Base-by-base conservation (phyloP, 1,140 invertebrate species). In the Drosophila bifasciata region DNA sequence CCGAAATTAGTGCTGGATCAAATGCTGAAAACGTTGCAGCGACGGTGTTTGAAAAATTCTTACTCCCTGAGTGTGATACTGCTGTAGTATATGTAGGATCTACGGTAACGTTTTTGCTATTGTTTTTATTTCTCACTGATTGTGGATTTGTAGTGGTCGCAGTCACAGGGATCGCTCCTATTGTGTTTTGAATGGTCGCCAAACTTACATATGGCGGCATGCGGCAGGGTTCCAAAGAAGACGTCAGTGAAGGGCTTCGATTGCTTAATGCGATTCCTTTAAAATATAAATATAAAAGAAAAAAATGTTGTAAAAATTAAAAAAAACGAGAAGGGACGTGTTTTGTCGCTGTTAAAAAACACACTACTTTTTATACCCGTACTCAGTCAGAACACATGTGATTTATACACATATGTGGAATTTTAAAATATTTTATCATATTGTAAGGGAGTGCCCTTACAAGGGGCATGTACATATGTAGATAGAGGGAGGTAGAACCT, bases 201-300 rank as follows among this genome's bases (percentile, higher is more conserved):
- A 97, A 93, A 60, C 94, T 96, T 73, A 96, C 95, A 89, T 97
- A 98, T 2, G 96, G 96, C 11, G 96, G 95, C 41, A 97, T 96
- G 55, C 96, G 93, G 83, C 96, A 97, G 0, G 96, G 95, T 85
- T 97, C 96, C 68, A 97, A 80, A 1, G 95, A 95, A 0, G 95
- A 95, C 15, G 92, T 91, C 9, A 92, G 90, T 2, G 94, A 93
- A 1, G 93, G 93, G 78, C 93, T 94, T 6, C 93, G 92, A 32
- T 92, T 94, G 39, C 93, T 93, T 61, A 94, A 76, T 70, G 95
- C 92, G 90, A 95, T 69, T 28, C 70, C 70, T 74, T 41, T 0
- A 45, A 58, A 46, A 53, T 36, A 59, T 49, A 67, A 61, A 60
- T 60, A 41, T 19, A 1, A n/a, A n/a, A 0, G 8, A 5, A 28